Conservation (phyloP, 2,888 invertebrate species). For the Eupithecia subumbrata region DNA sequence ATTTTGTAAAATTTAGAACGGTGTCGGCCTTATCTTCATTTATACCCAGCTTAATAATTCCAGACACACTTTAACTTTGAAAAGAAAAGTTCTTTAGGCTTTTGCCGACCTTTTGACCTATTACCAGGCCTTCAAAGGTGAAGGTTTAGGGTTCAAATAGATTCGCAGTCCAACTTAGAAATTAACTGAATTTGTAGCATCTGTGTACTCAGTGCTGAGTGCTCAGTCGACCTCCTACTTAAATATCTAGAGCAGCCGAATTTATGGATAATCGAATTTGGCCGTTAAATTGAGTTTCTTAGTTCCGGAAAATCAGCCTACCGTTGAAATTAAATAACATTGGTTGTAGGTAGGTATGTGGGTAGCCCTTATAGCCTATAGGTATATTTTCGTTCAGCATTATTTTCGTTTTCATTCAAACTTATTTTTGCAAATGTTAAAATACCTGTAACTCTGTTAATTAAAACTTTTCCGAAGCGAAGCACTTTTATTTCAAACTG, state of each 20-base stretch:
- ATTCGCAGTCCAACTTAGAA: neutral
- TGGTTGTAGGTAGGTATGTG: neutral
- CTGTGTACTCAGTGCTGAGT: neutral
- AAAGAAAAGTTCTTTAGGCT: neutral
- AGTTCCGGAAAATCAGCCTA: neutral
- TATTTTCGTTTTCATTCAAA: neutral
- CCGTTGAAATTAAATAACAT: neutral
- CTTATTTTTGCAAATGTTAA: neutral
- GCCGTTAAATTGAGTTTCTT: neutral
- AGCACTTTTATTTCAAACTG: conserved; percentile 2
- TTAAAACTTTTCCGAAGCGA: conserved; percentile 1
- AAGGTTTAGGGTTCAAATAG: neutral
- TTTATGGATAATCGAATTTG: neutral
- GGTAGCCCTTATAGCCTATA: neutral
- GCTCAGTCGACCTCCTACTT: neutral
- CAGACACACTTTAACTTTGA: neutral
- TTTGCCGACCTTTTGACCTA: neutral
- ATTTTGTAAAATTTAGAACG: conserved; percentile 8
- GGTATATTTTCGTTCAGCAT: neutral
- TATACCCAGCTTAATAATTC: neutral
- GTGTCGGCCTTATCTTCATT: neutral
- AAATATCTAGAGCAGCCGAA: neutral
- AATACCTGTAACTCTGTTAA: neutral
- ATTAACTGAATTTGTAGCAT: neutral
- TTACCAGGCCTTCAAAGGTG: neutral